These are phyloP conservation scores for Myathropa florea DNA, from an alignment of 2,888 invertebrate species.

Conservation along the genomic window DNA sequence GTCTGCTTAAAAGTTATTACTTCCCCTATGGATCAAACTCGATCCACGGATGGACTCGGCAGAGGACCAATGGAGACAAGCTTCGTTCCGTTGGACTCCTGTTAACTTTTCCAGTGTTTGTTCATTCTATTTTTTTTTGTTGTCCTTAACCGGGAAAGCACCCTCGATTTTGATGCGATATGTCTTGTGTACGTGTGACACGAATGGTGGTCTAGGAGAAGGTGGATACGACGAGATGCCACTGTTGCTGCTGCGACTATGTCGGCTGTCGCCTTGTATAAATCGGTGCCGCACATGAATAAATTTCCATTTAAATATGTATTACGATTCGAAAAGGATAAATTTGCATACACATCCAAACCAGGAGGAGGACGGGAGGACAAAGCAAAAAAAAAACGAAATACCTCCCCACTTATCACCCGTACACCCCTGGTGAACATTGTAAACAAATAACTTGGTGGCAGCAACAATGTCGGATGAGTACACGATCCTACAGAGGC, in stretches of 20 bases:
- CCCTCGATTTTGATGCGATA: not conserved
- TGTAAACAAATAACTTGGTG: conserved; percentile 65
- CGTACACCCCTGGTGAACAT: conserved; percentile 24
- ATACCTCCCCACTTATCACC: not conserved
- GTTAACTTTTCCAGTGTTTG: not conserved
- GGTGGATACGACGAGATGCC: not conserved
- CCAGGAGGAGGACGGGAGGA: not conserved
- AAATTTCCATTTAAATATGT: conserved; percentile 60
- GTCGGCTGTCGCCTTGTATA: conserved; percentile 44
- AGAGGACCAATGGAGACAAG: not conserved
- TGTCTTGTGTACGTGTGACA: not conserved
- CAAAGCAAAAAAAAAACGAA: not conserved
- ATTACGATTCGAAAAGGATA: conserved; percentile 51
- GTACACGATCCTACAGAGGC: not conserved
- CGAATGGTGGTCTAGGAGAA: not conserved
- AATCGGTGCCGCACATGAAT: conserved; percentile 67
- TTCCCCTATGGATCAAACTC: conserved; percentile 51
- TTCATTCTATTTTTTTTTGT: not conserved
- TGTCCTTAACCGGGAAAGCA: not conserved
- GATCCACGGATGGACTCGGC: not conserved
- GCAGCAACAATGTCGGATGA: conserved; percentile 40
- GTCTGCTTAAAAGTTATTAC: conserved; percentile 69
- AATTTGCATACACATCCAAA: conserved; percentile 57
- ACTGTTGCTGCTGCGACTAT: conserved; percentile 13
- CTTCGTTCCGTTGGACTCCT: not conserved